These are phyloP conservation scores for Nautilus pompilius DNA, from an alignment of 1,140 invertebrate genomes.

Conservation along the genomic window DNA sequence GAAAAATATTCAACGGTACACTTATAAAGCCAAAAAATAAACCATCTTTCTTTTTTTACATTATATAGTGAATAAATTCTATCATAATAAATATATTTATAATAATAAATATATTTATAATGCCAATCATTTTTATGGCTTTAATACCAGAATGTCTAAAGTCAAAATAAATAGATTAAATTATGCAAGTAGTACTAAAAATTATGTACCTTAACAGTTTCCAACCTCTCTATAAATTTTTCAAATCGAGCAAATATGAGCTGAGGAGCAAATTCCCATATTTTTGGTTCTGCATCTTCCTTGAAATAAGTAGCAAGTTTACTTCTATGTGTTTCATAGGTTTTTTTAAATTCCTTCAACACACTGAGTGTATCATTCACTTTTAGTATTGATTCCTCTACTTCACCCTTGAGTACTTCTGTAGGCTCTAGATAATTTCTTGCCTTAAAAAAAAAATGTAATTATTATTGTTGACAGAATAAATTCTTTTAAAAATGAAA, in stretches of 20 bases:
- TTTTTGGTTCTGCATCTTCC: conserved; percentile 61
- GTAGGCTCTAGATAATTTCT: conserved; percentile 80
- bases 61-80: too few relatives aligned
- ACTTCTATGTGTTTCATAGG: conserved; percentile 66
- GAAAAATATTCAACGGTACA: too few relatives aligned
- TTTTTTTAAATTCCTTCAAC: conserved; percentile 68
- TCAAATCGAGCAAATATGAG: conserved; percentile 83
- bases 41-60: too few relatives aligned
- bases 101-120: too few relatives aligned
- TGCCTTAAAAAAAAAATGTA: conserved; percentile 59
- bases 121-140: too few relatives aligned
- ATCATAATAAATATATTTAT: too few relatives aligned
- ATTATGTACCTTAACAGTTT: conserved; percentile 70
- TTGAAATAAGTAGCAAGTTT: conserved; percentile 68
- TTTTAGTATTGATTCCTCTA: conserved; percentile 69
- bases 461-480: not conserved
- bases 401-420: conserved; percentile 70
- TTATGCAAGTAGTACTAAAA: not conserved
- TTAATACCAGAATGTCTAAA: too few relatives aligned
- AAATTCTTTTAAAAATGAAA: too few relatives aligned
- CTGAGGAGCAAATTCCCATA: conserved; percentile 87
- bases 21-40: too few relatives aligned
- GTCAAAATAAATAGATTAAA: too few relatives aligned
- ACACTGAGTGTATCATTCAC: conserved; percentile 82
- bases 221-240: conserved; percentile 76